These are phyloP conservation scores for Eucera pruinosa DNA, from an alignment of 2,888 invertebrate species.

Conservation along the genomic window DNA sequence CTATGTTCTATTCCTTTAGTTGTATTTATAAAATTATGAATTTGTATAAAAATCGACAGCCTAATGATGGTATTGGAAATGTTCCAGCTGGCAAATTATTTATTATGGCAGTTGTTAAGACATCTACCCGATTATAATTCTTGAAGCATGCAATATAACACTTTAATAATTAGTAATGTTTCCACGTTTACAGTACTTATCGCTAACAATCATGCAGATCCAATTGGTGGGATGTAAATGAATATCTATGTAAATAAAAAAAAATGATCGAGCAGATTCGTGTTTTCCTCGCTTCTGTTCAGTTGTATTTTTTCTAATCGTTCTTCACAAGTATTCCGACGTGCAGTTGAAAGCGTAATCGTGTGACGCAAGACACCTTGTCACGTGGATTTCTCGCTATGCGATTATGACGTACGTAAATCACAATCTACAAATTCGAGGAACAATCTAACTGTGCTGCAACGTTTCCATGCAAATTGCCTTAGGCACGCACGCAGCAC, in stretches of 20 bases:
- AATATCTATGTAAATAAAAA: background rate
- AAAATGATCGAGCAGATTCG: background rate
- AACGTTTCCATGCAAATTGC: conserved; percentile 12
- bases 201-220: too few relatives aligned
- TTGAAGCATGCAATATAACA: too few relatives aligned
- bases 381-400: background rate
- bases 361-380: background rate
- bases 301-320: background rate
- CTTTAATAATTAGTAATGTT: too few relatives aligned
- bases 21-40: too few relatives aligned
- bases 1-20: too few relatives aligned
- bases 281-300: background rate
- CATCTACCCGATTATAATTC: too few relatives aligned
- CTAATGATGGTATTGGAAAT: too few relatives aligned
- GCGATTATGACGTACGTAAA: background rate
- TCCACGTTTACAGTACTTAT: too few relatives aligned
- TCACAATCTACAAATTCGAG: conserved; percentile 24
- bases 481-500: background rate
- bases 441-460: conserved; percentile 6
- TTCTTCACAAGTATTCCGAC: background rate
- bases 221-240: too few relatives aligned
- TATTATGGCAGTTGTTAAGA: too few relatives aligned
- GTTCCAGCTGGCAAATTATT: too few relatives aligned
- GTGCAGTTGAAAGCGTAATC: background rate
- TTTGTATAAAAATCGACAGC: too few relatives aligned